Base-by-base conservation (phyloP, 2,888 invertebrate genomes). In the Ornithoptera priamus region DNA sequence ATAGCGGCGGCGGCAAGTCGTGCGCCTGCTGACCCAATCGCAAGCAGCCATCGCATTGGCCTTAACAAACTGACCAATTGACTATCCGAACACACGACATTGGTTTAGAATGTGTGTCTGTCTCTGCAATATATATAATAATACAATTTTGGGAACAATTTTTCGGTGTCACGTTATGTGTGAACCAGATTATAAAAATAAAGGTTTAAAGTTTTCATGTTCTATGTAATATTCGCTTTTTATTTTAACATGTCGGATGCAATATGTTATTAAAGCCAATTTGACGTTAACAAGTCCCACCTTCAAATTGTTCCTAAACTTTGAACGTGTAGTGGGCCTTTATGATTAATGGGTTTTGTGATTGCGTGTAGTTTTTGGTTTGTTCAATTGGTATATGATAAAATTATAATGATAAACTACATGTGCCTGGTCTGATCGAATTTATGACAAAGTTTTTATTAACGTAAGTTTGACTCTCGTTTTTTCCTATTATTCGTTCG, bases 11-110 rank as follows among this genome's bases (percentile, higher is more conserved):
- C 74, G 87, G 87, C 76, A 94, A 94, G 75, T 89, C 93, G 0
- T 94, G 94, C 78, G 88, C 93, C 71, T 94, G 94, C 94, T 94
- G 94, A 94, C 94, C 87, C 63, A 82, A 83, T 81, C 79, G 71
- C 63, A 61, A 68, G 36, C 64, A 67, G 67, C 72, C 73, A 60
- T 56, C 56, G 56, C 57, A 65, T 63, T 65, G 62, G 62, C 58
- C 50, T 63, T 39, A 36, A 56, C 18, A 57, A 61, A 60, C 65
- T 57, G 69, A 65, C 56, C 65, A 64, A 69, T 65, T 61, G 60
- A 56, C 60, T 42, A 58, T 64, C 53, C 68, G 64, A 53, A 64
- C 42, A 60, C 39, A 39, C 10, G 8, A 39, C 39, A 56, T 67
- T 56, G 42, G 8, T 20, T 61, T 69, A 56, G 53, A 60, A 57